These are phyloP conservation scores for Pomatostomus ruficeps DNA, from an alignment of 2,113 vertebrate genomes.

Conservation along the genomic window DNA sequence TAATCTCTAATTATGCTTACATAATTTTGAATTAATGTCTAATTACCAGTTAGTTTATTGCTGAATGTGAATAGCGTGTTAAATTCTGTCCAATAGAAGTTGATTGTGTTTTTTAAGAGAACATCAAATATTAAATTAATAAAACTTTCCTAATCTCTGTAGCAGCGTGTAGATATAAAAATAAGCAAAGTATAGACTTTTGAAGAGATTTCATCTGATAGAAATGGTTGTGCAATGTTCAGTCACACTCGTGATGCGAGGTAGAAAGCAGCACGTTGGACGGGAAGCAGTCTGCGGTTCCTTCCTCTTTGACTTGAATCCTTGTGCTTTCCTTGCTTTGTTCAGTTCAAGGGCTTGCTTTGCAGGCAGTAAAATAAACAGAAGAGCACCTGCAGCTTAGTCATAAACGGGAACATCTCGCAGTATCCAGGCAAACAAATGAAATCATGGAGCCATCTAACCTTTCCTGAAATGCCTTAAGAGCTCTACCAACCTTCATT, in stretches of 20 bases:
- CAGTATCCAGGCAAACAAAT: slow-evolving; percentile 24
- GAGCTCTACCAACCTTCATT: neutral
- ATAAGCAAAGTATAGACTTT: neutral
- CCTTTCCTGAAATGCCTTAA: neutral
- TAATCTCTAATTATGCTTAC: neutral
- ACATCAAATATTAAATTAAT: neutral
- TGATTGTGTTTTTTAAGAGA: neutral
- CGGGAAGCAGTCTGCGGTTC: slow-evolving; percentile 41
- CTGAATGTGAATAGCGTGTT: neutral
- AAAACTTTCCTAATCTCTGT: neutral
- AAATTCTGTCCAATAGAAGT: neutral
- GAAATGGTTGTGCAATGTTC: neutral
- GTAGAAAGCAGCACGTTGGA: neutral
- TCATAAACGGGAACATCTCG: slow-evolving; percentile 30
- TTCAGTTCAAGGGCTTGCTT: slow-evolving; percentile 36
- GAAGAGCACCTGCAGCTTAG: slow-evolving; percentile 57
- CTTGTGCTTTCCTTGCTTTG: slow-evolving; percentile 67
- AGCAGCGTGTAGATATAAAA: neutral
- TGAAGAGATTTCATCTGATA: neutral
- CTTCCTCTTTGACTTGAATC: slow-evolving; percentile 44
- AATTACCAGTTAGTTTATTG: neutral
- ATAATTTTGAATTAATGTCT: neutral
- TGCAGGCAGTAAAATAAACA: slow-evolving; percentile 49
- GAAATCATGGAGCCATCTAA: slow-evolving; percentile 9
- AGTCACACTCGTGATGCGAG: neutral